A percentile compares a stretch with the other conserved stretches of the same genome.
Evolutionary conservation across 2,113 vertebrate genomes (phyloP).

Genomic region (Pholis gunnellus): DNA sequence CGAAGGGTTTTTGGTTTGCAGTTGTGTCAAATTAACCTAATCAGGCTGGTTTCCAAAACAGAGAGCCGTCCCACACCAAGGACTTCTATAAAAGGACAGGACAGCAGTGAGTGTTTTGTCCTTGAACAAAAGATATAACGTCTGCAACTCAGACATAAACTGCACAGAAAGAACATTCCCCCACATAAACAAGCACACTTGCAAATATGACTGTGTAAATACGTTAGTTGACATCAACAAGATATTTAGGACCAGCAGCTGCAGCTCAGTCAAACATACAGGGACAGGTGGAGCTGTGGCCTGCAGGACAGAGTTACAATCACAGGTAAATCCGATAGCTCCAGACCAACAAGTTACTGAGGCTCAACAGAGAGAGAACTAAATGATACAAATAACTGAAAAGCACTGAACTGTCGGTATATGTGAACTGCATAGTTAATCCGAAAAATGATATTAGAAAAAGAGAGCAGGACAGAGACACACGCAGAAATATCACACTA

Average conservation of each 20-base stretch:
- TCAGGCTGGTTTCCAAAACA: slow-evolving; percentile 42
- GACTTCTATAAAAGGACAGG: slow-evolving; percentile 46
- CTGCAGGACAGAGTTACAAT: background rate
- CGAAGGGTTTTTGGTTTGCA: background rate
- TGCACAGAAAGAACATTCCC: background rate
- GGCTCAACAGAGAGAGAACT: too few species aligned
- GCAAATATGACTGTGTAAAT: background rate
- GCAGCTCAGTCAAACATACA: slow-evolving; percentile 18
- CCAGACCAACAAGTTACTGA: background rate
- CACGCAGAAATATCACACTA: background rate
- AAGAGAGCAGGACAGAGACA: background rate
- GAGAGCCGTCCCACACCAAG: background rate
- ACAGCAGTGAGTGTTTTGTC: background rate
- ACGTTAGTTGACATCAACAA: background rate
- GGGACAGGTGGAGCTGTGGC: slow-evolving; percentile 14
- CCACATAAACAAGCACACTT: background rate
- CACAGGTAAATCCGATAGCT: slow-evolving; percentile 9
- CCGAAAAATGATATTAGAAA: background rate
- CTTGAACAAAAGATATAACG: background rate
- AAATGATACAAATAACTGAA: background rate
- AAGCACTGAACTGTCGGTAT: background rate
- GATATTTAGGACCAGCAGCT: background rate
- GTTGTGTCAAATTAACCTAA: slow-evolving; percentile 6
- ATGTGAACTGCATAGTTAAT: background rate
- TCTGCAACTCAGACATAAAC: background rate